Percentiles rank a stretch among this genome's conserved stretches.
phyloP scores from a whole-genome alignment of 2,113 vertebrate genomes.

The Pachyramphus minor region DNA sequence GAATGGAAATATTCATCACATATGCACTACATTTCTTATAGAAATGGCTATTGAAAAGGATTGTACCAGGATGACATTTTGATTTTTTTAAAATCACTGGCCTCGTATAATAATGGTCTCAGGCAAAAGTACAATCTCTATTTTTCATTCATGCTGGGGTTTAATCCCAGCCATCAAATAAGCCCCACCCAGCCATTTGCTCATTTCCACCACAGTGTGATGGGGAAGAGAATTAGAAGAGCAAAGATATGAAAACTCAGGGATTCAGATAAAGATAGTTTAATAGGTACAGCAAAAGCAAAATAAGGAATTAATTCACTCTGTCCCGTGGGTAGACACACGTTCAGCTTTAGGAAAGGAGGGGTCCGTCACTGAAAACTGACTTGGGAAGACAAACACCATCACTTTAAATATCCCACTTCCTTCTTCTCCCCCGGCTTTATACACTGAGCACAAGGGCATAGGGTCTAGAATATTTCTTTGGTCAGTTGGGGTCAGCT shows the following conservation, averaged over 20 bases:
- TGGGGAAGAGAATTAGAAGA: not conserved
- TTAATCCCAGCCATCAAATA: not conserved
- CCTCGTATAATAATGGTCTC: not conserved
- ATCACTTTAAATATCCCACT: accelerated
- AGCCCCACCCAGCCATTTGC: not conserved
- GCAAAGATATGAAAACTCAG: not conserved
- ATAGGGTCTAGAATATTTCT: not conserved
- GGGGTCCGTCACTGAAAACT: not conserved
- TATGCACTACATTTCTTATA: not conserved
- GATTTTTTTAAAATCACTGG: not conserved
- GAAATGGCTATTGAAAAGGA: not conserved
- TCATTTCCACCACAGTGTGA: not conserved
- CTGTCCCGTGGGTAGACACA: not conserved
- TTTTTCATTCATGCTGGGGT: not conserved
- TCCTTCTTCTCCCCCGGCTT: not conserved
- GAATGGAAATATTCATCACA: not conserved
- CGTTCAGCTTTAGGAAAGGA: not conserved
- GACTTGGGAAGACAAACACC: not conserved
- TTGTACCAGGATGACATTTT: not conserved
- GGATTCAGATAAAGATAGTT: not conserved
- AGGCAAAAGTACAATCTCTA: not conserved
- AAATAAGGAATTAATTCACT: not conserved
- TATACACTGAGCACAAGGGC: not conserved
- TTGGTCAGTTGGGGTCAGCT: not conserved
- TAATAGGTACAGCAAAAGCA: not conserved